Evolutionary conservation across 2,888 invertebrate species (phyloP).

Genomic region (Chrysodeixis includens): DNA sequence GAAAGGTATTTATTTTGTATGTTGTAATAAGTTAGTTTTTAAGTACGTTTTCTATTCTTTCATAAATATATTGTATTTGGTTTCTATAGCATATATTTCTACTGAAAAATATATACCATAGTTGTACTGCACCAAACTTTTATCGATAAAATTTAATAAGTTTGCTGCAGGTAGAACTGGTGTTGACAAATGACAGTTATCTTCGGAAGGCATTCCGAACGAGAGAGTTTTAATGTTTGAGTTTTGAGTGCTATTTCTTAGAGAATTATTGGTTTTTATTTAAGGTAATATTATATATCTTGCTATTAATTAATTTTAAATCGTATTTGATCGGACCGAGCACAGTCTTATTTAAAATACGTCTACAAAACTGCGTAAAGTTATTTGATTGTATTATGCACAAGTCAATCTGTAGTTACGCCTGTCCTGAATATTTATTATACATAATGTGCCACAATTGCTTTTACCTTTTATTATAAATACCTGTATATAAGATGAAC

Average conservation of each 20-base stretch:
- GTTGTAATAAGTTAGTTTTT: no score
- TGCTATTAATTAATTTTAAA: background rate
- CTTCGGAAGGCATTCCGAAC: background rate
- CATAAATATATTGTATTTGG: no score
- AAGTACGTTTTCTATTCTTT: no score
- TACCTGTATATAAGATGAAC: background rate
- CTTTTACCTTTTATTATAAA: background rate
- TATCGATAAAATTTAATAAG: background rate
- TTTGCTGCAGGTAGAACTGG: background rate
- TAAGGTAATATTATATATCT: background rate
- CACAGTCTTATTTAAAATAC: background rate
- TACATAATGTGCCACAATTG: background rate
- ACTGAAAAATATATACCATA: background rate
- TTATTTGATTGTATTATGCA: background rate
- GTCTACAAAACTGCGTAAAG: background rate
- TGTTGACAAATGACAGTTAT: slow-evolving; percentile 2
- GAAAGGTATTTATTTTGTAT: background rate
- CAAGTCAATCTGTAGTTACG: background rate
- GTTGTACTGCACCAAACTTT: background rate
- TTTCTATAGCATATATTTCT: background rate
- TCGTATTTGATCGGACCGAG: background rate
- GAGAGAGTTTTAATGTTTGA: background rate
- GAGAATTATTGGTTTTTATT: background rate
- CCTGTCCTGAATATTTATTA: slow-evolving; percentile 4
- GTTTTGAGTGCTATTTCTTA: background rate